Evolutionary conservation across 2,888 invertebrate genomes (phyloP).

Genomic region (Tenthredo notha): DNA sequence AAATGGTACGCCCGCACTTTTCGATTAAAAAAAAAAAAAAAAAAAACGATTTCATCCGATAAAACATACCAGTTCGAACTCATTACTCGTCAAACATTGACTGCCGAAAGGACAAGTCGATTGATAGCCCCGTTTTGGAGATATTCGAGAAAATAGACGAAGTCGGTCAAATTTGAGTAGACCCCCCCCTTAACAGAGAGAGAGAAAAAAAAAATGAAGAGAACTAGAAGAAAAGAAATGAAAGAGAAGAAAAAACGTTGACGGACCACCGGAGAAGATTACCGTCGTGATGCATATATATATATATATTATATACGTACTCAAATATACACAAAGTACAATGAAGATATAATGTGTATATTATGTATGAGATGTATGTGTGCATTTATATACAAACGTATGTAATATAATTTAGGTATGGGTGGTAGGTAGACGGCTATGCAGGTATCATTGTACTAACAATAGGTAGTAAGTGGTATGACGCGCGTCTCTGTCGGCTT

Average conservation of each 20-base stretch:
- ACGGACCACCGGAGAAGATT: constrained; percentile 12
- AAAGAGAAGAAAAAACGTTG: background rate
- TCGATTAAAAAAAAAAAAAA: too few relatives aligned
- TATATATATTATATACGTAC: background rate
- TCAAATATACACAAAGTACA: background rate
- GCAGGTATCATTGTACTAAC: constrained; percentile 36
- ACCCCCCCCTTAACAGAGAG: too few relatives aligned
- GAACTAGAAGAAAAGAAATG: background rate
- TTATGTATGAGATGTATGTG: background rate
- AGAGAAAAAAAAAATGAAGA: background rate
- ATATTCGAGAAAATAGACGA: too few relatives aligned
- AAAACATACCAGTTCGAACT: too few relatives aligned
- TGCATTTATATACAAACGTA: background rate
- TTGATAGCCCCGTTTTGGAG: too few relatives aligned
- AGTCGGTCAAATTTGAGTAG: too few relatives aligned
- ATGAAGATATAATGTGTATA: background rate
- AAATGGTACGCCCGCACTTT: too few relatives aligned
- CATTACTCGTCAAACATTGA: too few relatives aligned
- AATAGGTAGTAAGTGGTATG: constrained; percentile 50
- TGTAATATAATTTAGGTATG: background rate
- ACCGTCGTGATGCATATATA: background rate
- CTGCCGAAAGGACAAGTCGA: too few relatives aligned
- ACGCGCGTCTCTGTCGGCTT: constrained; percentile 47
- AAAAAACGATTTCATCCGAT: too few relatives aligned
- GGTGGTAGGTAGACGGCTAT: background rate